Conservation (phyloP, 2,113 vertebrate genomes). For the Halcyon malimbica region DNA sequence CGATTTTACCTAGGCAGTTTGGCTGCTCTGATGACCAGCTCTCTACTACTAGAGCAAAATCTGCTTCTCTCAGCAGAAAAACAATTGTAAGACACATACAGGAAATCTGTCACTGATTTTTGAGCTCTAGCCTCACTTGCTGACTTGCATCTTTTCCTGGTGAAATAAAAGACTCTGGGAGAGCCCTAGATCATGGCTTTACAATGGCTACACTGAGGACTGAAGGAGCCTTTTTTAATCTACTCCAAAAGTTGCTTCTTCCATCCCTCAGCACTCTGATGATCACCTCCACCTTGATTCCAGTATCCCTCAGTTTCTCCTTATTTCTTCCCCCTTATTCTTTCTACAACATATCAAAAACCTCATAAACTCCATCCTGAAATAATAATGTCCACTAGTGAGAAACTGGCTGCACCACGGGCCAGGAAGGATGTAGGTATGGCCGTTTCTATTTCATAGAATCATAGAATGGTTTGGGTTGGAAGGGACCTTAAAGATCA, state of each 20-base stretch:
- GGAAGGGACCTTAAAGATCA: no score
- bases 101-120: background rate
- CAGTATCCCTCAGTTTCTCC: background rate
- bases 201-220: background rate
- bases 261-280: background rate
- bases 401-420: background rate
- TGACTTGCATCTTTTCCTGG: background rate
- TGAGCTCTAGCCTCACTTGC: background rate
- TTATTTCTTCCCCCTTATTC: background rate
- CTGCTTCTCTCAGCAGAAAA: background rate
- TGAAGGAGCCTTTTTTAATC: background rate
- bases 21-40: background rate
- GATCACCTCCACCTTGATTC: background rate
- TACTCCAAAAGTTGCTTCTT: background rate
- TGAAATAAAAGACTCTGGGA: background rate
- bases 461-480: no score
- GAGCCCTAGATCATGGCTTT: background rate
- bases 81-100: background rate
- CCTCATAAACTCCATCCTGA: background rate
- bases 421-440: background rate
- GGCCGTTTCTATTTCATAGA: background rate
- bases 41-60: background rate
- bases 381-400: fast-evolving
- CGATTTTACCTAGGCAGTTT: background rate
- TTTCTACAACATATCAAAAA: background rate